These are phyloP conservation scores for Drosophila putrida DNA, from an alignment of 2,888 invertebrate species.

Conservation along the genomic window DNA sequence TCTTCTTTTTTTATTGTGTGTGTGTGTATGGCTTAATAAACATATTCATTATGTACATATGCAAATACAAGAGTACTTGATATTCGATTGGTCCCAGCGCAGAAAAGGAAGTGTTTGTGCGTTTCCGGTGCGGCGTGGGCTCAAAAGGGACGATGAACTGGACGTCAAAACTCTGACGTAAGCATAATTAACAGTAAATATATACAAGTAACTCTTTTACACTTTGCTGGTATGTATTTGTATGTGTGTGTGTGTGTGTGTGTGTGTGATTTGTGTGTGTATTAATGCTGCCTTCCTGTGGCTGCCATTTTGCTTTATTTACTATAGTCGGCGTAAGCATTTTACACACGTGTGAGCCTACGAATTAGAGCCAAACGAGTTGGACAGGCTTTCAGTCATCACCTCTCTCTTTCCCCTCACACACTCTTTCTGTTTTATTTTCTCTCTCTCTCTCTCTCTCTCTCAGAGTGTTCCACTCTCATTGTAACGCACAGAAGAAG, in stretches of 20 bases:
- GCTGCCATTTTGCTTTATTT: slow-evolving; percentile 55
- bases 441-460: slow-evolving; percentile 4
- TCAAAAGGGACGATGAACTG: slow-evolving; percentile 8
- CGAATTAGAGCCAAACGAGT: slow-evolving; percentile 39
- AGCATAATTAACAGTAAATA: slow-evolving; percentile 65
- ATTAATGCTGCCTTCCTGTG: slow-evolving; percentile 16
- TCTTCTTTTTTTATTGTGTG: not conserved
- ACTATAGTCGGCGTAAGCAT: slow-evolving; percentile 40
- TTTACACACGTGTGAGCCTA: slow-evolving; percentile 70
- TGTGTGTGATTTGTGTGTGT: not conserved
- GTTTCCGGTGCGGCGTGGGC: slow-evolving; percentile 42
- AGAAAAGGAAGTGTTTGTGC: slow-evolving; percentile 42
- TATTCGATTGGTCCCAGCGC: slow-evolving; percentile 19
- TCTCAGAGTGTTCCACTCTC: slow-evolving; percentile 4
- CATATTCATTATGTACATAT: slow-evolving; percentile 59
- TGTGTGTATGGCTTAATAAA: not conserved
- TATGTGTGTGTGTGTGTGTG: not conserved
- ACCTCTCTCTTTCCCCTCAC: slow-evolving; percentile 9
- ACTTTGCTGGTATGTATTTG: not conserved
- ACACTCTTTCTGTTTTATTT: not conserved
- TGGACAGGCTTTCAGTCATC: slow-evolving; percentile 40
- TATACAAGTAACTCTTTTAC: slow-evolving; percentile 48
- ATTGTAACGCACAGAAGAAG: not conserved
- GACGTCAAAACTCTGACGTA: slow-evolving; percentile 58
- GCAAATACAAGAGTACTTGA: slow-evolving; percentile 47